Evolutionary conservation across 2,797 vertebrate species (phyloP), one percentile per base, ranked within the genome.

Genomic region (Triplophysa yarkandensis): DNA sequence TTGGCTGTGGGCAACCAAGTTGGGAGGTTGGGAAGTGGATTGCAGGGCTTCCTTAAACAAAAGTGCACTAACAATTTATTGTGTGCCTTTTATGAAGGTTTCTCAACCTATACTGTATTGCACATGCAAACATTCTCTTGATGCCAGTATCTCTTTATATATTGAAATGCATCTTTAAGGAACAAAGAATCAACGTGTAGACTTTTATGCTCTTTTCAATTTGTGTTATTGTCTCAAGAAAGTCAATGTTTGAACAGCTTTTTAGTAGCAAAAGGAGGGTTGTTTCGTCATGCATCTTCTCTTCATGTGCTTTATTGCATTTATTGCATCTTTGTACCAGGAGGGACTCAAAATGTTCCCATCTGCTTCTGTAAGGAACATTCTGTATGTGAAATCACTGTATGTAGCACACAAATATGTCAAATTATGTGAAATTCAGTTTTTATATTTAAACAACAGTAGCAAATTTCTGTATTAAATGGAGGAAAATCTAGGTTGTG

Each of bases 21-120:
- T 60, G 65, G 61, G 52, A 25, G 39, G 17, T 8, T 25, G 48
- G 7, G 9, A 67, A 58, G 17, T 60, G 63, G n/a, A 16, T 43
- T 52, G 68, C 60, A 69, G 46, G 55, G 65, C 61, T 66, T 23
- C 48, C 39, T 44, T 54, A 44, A 74, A 70, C 57, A 6, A 63
- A 79, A 28, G 28, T 71, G 71, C 48, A 77, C 74, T 73, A 46
- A 67, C 48, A 28, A n/a, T 61, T 21, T 69, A 80, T 63, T 14
- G 10, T 68, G 65, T 78, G 60, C 54, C 54, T 54, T 34, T 46
- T 19, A 30, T 44, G 52, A 77, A 32, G 17, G n/a, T 72, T n/a
- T 73, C 44, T n/a, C 27, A 44, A 39, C 32, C 17, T 62, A 65
- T 55, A 27, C 13, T 55, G 52, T 44, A 71, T 9, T 76, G 64